Base-by-base conservation (phyloP, 2,113 vertebrate genomes). In the Petrocephalus zakoni region DNA sequence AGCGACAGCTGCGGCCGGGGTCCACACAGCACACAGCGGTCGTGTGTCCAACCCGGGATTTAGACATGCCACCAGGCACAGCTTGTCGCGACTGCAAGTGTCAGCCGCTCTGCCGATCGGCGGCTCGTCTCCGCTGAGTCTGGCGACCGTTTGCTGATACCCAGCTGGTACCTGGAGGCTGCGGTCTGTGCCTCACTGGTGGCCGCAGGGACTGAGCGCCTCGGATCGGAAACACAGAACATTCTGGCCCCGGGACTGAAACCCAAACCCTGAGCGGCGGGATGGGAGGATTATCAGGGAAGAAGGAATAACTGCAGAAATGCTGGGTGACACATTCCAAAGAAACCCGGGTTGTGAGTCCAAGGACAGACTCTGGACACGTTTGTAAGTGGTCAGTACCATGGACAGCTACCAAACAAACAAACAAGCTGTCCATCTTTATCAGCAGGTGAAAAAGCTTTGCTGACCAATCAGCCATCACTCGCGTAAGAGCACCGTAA, bases 371-470 rank as follows among this genome's bases (percentile, higher is more conserved):
- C 11, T 3, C 7, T 8, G 6, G 72, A 78, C 72, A 25, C 17
- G 72, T 42, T 78, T 42, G 34, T 78, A 78, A 42, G 37, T 15
- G 72, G 34, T 47, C 37, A 87, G 86, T 64, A 87, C 86, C 86
- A 87, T 46, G 56, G 86, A 87, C 86, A 87, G 86, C 86, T 87
- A 87, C 86, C 86, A 49, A 87, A 87, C 86, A 87, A 87, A 46
- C 55, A 87, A 87, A 87, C 86, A 11, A 87, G 34, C 15, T 61
- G 29, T 64, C 15, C 5, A 58, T 21, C 17, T 61, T 61, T n/a
- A 83, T 21, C 46, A 13, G 42, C 42, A 9, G 29, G 37, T 49
- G 37, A 86, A 37, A 58, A 55, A 86, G 9, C n/a, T 86, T 86
- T 11, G 52, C 84, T 34, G 84, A 55, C n/a, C 5, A 25, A 84